Evolutionary conservation across 2,797 vertebrate genomes (phyloP).

Genomic region (Fratercula arctica): DNA sequence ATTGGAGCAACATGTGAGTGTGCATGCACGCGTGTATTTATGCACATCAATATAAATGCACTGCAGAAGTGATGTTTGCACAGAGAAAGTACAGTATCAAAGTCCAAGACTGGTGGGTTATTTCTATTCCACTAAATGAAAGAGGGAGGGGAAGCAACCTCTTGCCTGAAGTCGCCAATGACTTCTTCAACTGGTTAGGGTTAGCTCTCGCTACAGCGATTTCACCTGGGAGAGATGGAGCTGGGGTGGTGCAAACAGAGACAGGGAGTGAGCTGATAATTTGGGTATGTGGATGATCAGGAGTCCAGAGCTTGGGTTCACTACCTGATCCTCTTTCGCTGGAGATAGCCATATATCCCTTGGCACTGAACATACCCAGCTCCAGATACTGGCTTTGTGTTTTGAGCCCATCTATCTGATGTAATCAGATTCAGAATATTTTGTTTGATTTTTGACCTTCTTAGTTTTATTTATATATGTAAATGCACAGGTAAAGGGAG

Average conservation of each 20-base stretch:
- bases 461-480: not conserved
- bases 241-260: not conserved
- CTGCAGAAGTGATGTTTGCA: not conserved
- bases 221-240: not conserved
- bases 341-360: not conserved
- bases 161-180: not conserved
- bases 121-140: not conserved
- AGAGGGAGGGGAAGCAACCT: not conserved
- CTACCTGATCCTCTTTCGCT: not conserved
- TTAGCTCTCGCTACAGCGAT: not conserved
- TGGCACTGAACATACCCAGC: not conserved
- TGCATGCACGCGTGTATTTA: not conserved
- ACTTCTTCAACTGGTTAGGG: not conserved
- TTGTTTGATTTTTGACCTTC: not conserved
- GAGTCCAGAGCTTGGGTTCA: not conserved
- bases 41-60: not conserved
- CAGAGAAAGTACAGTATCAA: not conserved
- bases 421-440: not conserved
- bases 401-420: not conserved
- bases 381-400: not conserved
- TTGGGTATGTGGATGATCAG: not conserved
- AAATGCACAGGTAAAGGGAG: not conserved
- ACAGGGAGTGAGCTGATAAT: not conserved
- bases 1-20: not conserved
- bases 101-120: not conserved